Conservation (phyloP, 2,888 invertebrate species). For the Sialis lutaria region DNA sequence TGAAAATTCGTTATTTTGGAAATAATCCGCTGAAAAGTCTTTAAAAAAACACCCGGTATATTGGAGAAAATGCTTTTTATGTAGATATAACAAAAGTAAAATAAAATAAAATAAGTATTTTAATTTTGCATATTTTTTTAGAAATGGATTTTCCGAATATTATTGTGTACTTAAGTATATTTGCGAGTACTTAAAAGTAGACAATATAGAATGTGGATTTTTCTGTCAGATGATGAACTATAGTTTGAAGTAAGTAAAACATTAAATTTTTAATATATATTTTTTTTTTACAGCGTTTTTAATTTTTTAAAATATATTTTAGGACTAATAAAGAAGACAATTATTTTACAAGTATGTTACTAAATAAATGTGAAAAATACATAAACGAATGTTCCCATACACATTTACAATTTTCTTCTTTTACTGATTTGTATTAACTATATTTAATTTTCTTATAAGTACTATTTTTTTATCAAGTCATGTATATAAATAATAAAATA, state of each 20-base stretch:
- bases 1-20: too few relatives aligned
- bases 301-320: background rate
- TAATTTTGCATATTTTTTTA: too few relatives aligned
- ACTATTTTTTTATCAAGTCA: background rate
- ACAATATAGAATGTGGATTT: background rate
- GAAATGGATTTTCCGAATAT: slow-evolving; percentile 14
- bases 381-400: background rate
- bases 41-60: too few relatives aligned
- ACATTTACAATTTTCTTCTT: background rate
- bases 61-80: too few relatives aligned
- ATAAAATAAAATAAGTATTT: too few relatives aligned
- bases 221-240: background rate
- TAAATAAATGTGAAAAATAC: background rate
- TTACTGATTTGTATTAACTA: background rate
- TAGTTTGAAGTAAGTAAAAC: background rate
- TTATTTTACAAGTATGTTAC: background rate
- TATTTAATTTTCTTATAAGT: background rate
- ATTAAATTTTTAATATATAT: background rate
- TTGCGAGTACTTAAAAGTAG: slow-evolving; percentile 10
- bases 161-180: slow-evolving; percentile 18
- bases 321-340: background rate
- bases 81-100: too few relatives aligned
- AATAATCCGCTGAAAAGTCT: too few relatives aligned
- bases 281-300: background rate
- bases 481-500: background rate